Evolutionary conservation across 2,797 vertebrate species (phyloP).

Genomic region (Myotis pilosus): DNA sequence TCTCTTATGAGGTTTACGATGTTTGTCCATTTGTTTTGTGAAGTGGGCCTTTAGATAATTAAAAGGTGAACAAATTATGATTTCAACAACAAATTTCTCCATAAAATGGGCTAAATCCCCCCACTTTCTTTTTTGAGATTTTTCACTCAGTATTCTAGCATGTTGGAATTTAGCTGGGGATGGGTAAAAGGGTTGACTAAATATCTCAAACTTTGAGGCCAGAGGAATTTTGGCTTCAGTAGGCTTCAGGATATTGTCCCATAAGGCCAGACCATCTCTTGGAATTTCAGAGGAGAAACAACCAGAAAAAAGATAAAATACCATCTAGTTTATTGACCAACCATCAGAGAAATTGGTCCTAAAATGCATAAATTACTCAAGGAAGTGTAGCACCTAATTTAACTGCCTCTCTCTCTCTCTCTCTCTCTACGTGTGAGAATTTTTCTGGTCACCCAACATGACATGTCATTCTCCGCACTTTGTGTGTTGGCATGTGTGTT

Average conservation of each 20-base stretch:
- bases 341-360: conserved; percentile 9
- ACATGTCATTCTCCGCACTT: conserved; percentile 59
- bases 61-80: conserved; percentile 30
- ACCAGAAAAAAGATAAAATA: conserved; percentile 37
- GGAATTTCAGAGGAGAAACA: conserved; percentile 13
- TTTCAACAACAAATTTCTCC: conserved; percentile 43
- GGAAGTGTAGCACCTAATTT: conserved; percentile 26
- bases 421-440: conserved; percentile 3
- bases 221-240: conserved; percentile 4
- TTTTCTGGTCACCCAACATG: conserved; percentile 63
- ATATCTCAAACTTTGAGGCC: not conserved
- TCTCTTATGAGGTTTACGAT: conserved; percentile 28
- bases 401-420: conserved; percentile 54
- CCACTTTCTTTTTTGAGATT: not conserved
- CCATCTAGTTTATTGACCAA: not conserved
- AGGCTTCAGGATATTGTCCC: not conserved
- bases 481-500: conserved; percentile 64
- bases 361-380: not conserved
- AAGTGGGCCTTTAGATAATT: conserved; percentile 29
- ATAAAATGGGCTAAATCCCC: not conserved
- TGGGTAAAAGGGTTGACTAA: not conserved
- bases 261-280: not conserved
- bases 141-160: not conserved
- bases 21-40: conserved; percentile 44
- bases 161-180: not conserved